Evolutionary conservation across 64 coral and sea anemone genomes (phyloP), one percentile per base, ranked within the genome.

Genomic region (Stichodactyla mertensii): DNA sequence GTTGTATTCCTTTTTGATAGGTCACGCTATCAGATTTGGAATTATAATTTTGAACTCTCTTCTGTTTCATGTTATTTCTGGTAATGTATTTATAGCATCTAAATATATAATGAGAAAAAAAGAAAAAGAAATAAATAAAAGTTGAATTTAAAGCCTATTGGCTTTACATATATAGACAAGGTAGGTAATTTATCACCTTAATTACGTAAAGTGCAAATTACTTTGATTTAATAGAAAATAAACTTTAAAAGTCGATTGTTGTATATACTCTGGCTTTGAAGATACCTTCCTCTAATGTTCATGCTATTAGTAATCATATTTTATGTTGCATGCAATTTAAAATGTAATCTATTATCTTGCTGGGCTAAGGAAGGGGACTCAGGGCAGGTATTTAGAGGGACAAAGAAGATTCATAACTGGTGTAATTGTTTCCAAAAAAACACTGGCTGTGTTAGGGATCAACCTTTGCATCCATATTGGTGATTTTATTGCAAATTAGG

Each of bases 41-140:
- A 74, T 9, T 26, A 11, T 28, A 74, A 31, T 31, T 74, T 74
- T 74, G 69, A 31, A 31, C 7, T 31, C 27, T 74, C 69, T 74
- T 74, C 23, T 22, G 1, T 2, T 74, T 81, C 51, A 55, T 55
- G 54, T 81, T 81, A 81, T 81, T 81, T 9, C 53, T 55, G 78
- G 78, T 54, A 81, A 81, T 81, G 78, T 81, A 81, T 81, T 81
- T 54, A 81, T 81, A 81, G 5, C 22, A 66, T n/a, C 62, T 22
- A 66, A 66, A 8, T 66, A 66, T 66, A 66, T 66, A n/a, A n/a
- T 66, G 18, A 80, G n/a, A 52, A 53, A 19, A 81, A 27, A n/a
- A 24, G 51, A 51, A 78, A 28, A 31, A 78, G 20, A 78, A 78
- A 45, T 12, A 81, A 81, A 81, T 81, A 81, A 81, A 81, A 81